Evolutionary conservation across 2,113 vertebrate species (phyloP), one percentile per base, ranked within the genome.

Genomic region (Channa argus): DNA sequence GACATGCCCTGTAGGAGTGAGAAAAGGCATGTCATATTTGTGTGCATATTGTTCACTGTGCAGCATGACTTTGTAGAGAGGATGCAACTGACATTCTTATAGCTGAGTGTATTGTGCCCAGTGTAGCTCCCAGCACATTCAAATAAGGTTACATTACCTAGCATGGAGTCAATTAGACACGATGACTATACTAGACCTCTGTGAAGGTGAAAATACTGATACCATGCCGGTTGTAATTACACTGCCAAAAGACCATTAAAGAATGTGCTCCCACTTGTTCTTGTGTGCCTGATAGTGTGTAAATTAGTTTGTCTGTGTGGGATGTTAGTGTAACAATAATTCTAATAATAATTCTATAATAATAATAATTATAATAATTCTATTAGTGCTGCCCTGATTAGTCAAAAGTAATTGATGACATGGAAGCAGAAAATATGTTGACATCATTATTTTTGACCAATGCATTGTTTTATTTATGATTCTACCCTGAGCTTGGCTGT

Each of bases 141-240:
- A 58, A 71, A 82, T 65, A 41, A 4, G 13, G 59, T 64, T 41
- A 58, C 59, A 69, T 77, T 66, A 77, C 71, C 58, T 14, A 58
- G 46, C 33, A 46, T 39, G 37, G 36, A 71, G 50, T 69, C 61
- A 55, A 63, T 82, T 77, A 80, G 15, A 50, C 55, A 71, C 55
- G 77, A 76, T 63, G 63, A 63, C 43, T 77, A 64, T 78, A 74
- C 44, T 39, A 69, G 65, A 80, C 60, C 65, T 59, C 67, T 63
- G 34, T 45, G 55, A 82, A 82, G 81, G 63, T 71, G 44, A 74
- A 83, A 64, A 76, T 53, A 37, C 41, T 63, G 59, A 72, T 50
- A 50, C 6, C 1, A 33, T 65, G 41, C 59, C 47, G 67, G 39
- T 2, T 39, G 59, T 73, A 74, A 77, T 63, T 65, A 78, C 2